Base-by-base conservation (phyloP, 2,888 invertebrate species). In the Xylota sylvarum region DNA sequence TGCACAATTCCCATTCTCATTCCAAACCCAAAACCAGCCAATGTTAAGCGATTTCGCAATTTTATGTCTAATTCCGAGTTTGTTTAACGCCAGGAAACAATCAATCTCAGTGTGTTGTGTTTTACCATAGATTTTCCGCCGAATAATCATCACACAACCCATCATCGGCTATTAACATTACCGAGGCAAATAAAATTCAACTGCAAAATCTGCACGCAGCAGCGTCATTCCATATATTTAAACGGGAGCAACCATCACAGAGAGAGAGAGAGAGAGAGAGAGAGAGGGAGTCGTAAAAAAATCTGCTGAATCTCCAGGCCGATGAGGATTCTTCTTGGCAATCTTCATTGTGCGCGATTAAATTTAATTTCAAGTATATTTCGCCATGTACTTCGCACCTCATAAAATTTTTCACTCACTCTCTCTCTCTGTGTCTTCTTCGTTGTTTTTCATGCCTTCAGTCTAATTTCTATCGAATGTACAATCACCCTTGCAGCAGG, bases 341-440 rank as follows among this genome's bases (percentile, higher is more conserved):
- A 86, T 77, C 72, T 82, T 62, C 64, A 72, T 73, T 82, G 86
- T 37, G 37, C 32, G 32, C 77, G 86, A 86, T 86, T 86, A 86
- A 82, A 86, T 86, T 86, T 82, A 86, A 86, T 86, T 86, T 86
- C 82, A 56, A 82, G 81, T 82, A 82, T 86, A 86, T 82, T 86
- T 78, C 81, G 86, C 86, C 82, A 62, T 86, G 85, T 85, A 82
- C 82, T 86, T 82, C 77, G 82, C 86, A 86, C 86, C 86, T 86
- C 86, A 82, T 86, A 86, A 86, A 86, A 77, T 69, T 60, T 35
- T 55, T 35, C 17, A n/a, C n/a, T n/a, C n/a, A n/a, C n/a, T n/a
- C n/a, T n/a, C n/a, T n/a, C n/a, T n/a, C n/a, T n/a, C n/a, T n/a
- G n/a, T n/a, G n/a, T 40, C 30, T 37, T 62, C 35, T 67, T 48